Evolutionary conservation across 2,113 vertebrate genomes (phyloP).

Genomic region (Pelobates fuscus): DNA sequence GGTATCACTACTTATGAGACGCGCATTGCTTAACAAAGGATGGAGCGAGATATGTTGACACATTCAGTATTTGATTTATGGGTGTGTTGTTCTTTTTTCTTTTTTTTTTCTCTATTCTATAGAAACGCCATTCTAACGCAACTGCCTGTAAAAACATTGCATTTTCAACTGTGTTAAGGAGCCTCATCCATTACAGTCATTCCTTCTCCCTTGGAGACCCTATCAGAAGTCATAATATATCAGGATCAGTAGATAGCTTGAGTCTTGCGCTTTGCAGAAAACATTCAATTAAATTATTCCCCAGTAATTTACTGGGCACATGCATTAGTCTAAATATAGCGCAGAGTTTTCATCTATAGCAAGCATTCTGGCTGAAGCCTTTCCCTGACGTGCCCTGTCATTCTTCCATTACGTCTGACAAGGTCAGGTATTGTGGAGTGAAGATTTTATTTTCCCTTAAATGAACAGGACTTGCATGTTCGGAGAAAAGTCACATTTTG

Average conservation of each 20-base stretch:
- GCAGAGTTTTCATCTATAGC: background rate
- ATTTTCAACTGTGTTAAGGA: constrained; percentile 9
- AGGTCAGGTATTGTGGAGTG: constrained; percentile 10
- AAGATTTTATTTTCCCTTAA: constrained; percentile 6
- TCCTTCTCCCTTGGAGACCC: background rate
- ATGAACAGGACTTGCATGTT: background rate
- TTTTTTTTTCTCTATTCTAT: background rate
- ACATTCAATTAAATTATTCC: constrained; percentile 39
- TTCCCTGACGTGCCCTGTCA: background rate
- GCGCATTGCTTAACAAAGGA: background rate
- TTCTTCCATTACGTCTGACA: background rate
- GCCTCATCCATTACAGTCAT: constrained; percentile 17
- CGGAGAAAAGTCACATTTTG: background rate
- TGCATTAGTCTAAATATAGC: constrained; percentile 39
- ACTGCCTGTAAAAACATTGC: background rate
- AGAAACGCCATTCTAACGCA: background rate
- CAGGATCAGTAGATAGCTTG: background rate
- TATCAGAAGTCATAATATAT: constrained; percentile 14
- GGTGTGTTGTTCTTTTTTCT: too few species aligned
- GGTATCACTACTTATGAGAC: background rate
- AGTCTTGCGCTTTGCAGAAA: constrained; percentile 20
- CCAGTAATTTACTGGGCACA: constrained; percentile 23
- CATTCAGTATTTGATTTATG: background rate
- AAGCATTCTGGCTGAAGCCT: background rate
- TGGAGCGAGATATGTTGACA: background rate